phyloP scores from a whole-genome alignment of 1,140 invertebrate genomes.

The Oscheius sp. region DNA sequence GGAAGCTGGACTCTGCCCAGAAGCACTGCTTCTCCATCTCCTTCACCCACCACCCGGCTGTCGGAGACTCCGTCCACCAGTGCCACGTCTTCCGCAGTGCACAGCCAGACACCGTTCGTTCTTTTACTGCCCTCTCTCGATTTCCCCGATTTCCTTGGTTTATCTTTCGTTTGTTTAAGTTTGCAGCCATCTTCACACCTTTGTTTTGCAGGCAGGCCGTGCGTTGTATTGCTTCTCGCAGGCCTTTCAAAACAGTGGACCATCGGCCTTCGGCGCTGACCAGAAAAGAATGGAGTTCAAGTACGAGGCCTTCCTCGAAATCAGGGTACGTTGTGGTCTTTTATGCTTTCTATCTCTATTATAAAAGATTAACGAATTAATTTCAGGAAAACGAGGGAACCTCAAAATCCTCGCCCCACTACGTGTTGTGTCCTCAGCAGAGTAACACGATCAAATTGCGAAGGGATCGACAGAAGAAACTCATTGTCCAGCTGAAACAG shows the following conservation, averaged over 20 bases:
- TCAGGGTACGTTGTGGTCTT: constrained; percentile 68
- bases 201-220: constrained; percentile 68
- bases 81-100: constrained; percentile 89
- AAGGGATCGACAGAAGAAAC: constrained; percentile 82
- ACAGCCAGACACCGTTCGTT: constrained; percentile 91
- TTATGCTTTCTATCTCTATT: neutral
- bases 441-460: constrained; percentile 85
- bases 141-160: constrained; percentile 1
- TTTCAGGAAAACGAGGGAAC: constrained; percentile 68
- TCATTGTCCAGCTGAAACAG: constrained; percentile 85
- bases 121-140: constrained; percentile 48
- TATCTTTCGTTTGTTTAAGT: constrained; percentile 29
- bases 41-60: constrained; percentile 75
- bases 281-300: constrained; percentile 61
- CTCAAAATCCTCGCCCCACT: constrained; percentile 61
- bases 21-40: constrained; percentile 93
- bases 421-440: constrained; percentile 81
- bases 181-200: neutral
- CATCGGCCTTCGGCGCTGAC: constrained; percentile 59
- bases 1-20: constrained; percentile 77
- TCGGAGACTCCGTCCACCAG: constrained; percentile 69
- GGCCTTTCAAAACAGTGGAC: constrained; percentile 71
- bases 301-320: constrained; percentile 84
- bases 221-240: constrained; percentile 81
- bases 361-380: constrained; percentile 61